Conservation (phyloP, 2,888 invertebrate genomes). For the Holacanthella duospinosa region DNA sequence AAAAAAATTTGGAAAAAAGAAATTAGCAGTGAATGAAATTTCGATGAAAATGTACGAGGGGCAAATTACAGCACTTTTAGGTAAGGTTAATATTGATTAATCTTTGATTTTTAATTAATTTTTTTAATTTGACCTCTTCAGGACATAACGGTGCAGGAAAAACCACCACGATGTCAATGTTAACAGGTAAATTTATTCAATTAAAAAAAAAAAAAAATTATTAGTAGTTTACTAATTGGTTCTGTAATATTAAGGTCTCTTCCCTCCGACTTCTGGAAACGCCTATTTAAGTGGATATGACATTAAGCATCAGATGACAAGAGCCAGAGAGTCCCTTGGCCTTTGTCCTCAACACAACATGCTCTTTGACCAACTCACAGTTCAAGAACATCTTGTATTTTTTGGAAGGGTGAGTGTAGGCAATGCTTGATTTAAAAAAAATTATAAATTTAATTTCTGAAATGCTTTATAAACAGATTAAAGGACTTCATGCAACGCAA, state of each 20-base stretch:
- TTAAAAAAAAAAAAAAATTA: not conserved
- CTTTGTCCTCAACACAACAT: slow-evolving; percentile 86
- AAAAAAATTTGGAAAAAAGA: slow-evolving; percentile 40
- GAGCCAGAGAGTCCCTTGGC: slow-evolving; percentile 64
- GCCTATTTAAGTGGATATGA: slow-evolving; percentile 64
- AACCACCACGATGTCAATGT: slow-evolving; percentile 61
- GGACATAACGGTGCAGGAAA: slow-evolving; percentile 85
- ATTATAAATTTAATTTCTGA: not conserved
- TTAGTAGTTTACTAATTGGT: not conserved
- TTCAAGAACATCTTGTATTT: slow-evolving; percentile 70
- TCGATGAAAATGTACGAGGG: slow-evolving; percentile 65
- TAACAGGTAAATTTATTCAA: slow-evolving; percentile 46
- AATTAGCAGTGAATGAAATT: slow-evolving; percentile 57
- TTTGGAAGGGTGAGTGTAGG: slow-evolving; percentile 55
- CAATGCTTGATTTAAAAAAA: not conserved
- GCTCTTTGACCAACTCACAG: slow-evolving; percentile 69
- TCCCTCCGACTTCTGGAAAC: slow-evolving; percentile 57
- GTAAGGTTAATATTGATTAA: slow-evolving; percentile 40
- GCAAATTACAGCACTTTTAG: slow-evolving; percentile 74
- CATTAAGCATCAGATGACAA: slow-evolving; percentile 54
- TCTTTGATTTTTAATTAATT: not conserved
- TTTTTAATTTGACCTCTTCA: slow-evolving; percentile 49
- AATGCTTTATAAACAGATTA: slow-evolving; percentile 46
- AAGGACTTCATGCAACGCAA: slow-evolving; percentile 46
- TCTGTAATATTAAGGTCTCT: slow-evolving; percentile 50